Evolutionary conservation across 2,797 vertebrate genomes (phyloP), one percentile per base, ranked within the genome.

Genomic region (Perodicticus potto): DNA sequence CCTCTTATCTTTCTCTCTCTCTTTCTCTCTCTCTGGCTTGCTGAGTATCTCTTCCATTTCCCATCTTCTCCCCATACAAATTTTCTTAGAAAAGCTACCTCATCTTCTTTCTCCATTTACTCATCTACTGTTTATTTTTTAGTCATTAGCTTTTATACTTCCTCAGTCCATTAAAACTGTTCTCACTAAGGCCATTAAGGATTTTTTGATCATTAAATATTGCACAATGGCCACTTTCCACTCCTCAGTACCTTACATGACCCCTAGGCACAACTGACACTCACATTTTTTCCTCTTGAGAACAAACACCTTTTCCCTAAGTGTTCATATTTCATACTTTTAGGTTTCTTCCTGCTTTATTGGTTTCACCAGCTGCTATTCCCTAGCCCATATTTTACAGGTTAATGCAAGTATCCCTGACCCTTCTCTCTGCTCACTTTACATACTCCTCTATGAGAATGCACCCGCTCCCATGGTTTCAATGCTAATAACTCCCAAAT

Each of bases 81-180:
- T 2, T 65, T 88, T 88, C 84, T 91, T 67, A 87, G 25, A 82
- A 69, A 61, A 78, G 59, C 11, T 19, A 17, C 37, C 32, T 49
- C 63, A 25, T 96, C 65, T 85, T 95, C 43, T 81, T 53, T 82
- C 20, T 92, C 55, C 86, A 92, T 45, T 95, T 92, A 83, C 53
- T 85, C 27, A 86, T 22, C 73, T 87, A 40, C 55, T 69, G 85
- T 23, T 73, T 85, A 77, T 74, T 84, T 34, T 76, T 53, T 82
- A 90, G 84, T 77, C 45, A 40, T 0, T 72, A 61, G 29, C 37
- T 70, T 55, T 89, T 89, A 40, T 20, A 55, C 6, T 10, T 77
- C 93, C 83, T 67, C 63, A 95, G 32, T 29, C 5, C 55, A 82
- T 32, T 61, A 49, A 84, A 93, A 61, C 73, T 63, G 11, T 22